Conservation (phyloP, 2,888 invertebrate genomes). For the Noctua comes region DNA sequence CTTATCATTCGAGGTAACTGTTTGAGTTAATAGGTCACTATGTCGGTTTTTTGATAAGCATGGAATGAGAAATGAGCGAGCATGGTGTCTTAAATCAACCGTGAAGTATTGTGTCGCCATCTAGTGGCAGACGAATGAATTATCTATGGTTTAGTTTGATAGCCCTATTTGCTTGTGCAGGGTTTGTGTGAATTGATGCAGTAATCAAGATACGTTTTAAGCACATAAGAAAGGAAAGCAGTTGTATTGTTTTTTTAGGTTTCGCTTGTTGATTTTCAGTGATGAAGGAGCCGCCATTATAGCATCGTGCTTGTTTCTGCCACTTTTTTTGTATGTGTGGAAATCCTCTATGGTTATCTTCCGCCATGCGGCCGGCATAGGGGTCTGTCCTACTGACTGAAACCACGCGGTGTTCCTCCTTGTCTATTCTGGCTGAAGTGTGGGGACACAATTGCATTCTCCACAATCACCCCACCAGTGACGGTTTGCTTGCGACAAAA, state of each 20-base stretch:
- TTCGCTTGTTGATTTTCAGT: not conserved
- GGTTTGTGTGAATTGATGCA: not conserved
- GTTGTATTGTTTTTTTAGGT: not conserved
- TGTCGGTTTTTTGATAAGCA: constrained; percentile 43
- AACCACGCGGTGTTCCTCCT: no score
- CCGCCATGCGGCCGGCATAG: no score
- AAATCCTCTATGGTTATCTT: no score
- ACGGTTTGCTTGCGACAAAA: no score
- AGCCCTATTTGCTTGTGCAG: no score
- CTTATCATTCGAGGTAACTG: constrained; percentile 29
- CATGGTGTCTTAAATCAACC: constrained; percentile 21
- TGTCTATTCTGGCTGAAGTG: no score
- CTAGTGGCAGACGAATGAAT: constrained; percentile 4
- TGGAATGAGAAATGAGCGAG: not conserved
- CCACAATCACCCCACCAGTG: no score
- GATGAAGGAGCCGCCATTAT: not conserved
- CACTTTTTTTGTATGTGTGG: not conserved
- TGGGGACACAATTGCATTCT: no score
- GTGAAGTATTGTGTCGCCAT: constrained; percentile 33
- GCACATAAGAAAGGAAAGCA: not conserved
- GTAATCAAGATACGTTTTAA: not conserved
- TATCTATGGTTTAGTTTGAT: not conserved
- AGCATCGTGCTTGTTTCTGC: not conserved
- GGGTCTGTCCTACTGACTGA: no score
- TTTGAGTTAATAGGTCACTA: constrained; percentile 44